Evolutionary conservation across 2,888 invertebrate genomes (phyloP).

Genomic region (Epiblema foenella): DNA sequence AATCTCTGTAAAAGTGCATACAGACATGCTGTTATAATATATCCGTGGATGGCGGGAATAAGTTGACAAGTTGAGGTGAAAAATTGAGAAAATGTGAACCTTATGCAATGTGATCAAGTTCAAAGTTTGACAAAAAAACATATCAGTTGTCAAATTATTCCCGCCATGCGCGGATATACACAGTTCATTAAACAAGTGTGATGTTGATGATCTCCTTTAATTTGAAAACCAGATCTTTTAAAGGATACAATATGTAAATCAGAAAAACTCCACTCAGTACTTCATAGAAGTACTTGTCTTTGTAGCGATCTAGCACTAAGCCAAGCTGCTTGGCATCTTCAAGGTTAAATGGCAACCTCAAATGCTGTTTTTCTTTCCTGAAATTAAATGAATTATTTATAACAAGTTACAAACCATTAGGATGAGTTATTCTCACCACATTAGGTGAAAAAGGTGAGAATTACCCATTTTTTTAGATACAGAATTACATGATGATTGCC

Average conservation of each 20-base stretch:
- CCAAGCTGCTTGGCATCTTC: slow-evolving; percentile 98
- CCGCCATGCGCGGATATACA: not conserved
- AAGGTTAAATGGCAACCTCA: slow-evolving; percentile 96
- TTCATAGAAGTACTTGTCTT: slow-evolving; percentile 95
- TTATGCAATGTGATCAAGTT: too few relatives aligned
- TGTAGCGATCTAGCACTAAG: slow-evolving; percentile 94
- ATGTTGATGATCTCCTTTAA: not conserved
- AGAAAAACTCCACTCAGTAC: slow-evolving; percentile 95
- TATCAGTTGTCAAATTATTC: too few relatives aligned
- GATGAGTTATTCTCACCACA: too few relatives aligned
- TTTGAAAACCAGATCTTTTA: slow-evolving; percentile 55
- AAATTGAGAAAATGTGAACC: too few relatives aligned
- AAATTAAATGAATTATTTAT: slow-evolving; percentile 56
- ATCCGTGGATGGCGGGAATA: too few relatives aligned
- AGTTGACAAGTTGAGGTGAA: too few relatives aligned
- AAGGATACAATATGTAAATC: slow-evolving; percentile 99
- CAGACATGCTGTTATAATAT: too few relatives aligned
- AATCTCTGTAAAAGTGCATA: not conserved
- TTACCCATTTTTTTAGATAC: too few relatives aligned
- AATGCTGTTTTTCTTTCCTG: slow-evolving; percentile 93
- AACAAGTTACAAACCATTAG: too few relatives aligned
- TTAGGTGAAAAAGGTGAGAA: too few relatives aligned
- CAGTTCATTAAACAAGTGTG: not conserved
- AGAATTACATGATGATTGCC: too few relatives aligned
- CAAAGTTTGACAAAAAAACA: too few relatives aligned